Conservation (phyloP, 2,797 vertebrate species). For the Cuniculus paca region DNA sequence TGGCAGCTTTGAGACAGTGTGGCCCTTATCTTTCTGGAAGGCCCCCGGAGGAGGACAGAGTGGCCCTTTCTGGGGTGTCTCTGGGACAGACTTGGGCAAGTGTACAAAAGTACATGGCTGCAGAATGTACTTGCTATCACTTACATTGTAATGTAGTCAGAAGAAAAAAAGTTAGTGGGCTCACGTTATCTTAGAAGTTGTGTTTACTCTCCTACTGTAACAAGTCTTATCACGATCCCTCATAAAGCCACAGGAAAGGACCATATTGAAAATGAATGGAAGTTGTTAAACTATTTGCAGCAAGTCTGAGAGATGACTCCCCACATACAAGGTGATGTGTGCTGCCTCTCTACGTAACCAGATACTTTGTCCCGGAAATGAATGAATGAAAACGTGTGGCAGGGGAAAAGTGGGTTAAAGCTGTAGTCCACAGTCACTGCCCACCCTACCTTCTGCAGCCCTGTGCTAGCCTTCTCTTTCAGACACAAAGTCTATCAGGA, state of each 20-base stretch:
- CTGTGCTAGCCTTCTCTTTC: background rate
- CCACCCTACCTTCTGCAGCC: background rate
- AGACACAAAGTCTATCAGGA: background rate
- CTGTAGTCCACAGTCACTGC: background rate
- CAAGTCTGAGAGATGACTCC: background rate
- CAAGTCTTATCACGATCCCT: background rate
- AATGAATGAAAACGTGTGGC: background rate
- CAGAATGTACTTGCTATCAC: background rate
- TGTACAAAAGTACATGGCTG: background rate
- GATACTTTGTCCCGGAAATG: background rate
- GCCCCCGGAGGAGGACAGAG: background rate
- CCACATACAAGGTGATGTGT: background rate
- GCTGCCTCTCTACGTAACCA: background rate
- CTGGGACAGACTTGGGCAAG: background rate
- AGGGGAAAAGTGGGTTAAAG: background rate
- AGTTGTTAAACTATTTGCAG: background rate
- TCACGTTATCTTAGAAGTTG: fast-evolving
- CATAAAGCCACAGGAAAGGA: background rate
- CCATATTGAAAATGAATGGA: background rate
- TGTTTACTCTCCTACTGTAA: background rate
- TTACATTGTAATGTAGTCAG: background rate
- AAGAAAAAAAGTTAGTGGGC: background rate
- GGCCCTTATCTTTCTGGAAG: background rate
- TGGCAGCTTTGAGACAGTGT: background rate
- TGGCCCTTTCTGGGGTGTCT: background rate